Conservation (phyloP, 1,140 invertebrate genomes). For the Zaprionus lachaisei region DNA sequence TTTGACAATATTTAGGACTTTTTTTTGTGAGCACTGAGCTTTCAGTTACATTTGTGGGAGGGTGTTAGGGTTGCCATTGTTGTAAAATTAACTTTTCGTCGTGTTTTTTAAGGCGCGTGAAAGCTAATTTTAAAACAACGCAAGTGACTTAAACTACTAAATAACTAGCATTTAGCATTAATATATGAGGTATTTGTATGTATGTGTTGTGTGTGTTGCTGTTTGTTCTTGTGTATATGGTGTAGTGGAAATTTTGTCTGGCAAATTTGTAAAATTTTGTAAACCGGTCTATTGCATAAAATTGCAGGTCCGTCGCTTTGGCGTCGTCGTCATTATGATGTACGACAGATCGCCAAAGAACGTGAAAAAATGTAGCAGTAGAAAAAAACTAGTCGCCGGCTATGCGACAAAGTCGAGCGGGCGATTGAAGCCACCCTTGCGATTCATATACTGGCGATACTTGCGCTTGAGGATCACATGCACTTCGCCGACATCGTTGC, state of each 20-base stretch:
- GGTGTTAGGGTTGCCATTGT: conserved; percentile 50
- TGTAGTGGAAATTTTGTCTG: conserved; percentile 78
- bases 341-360: conserved; percentile 27
- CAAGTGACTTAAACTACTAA: conserved; percentile 69
- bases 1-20: conserved; percentile 14
- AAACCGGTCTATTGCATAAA: conserved; percentile 85
- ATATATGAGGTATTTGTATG: conserved; percentile 70
- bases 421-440: conserved; percentile 99
- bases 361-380: conserved; percentile 70
- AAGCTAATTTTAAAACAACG: conserved; percentile 73
- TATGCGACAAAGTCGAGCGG: conserved; percentile 97
- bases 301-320: conserved; percentile 77
- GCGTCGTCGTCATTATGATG: conserved; percentile 10
- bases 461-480: conserved; percentile 98
- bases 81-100: conserved; percentile 69
- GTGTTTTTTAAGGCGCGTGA: conserved; percentile 25
- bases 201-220: conserved; percentile 34
- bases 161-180: conserved; percentile 56
- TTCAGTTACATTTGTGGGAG: conserved; percentile 51
- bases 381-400: conserved; percentile 70
- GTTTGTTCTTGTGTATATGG: conserved; percentile 43
- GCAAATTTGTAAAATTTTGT: conserved; percentile 77
- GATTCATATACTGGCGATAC: conserved; percentile 99
- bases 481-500: conserved; percentile 95
- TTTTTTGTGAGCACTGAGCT: conserved; percentile 42